Percentiles rank a stretch among this genome's conserved stretches.
These are phyloP conservation scores for Numenius arquata DNA, from an alignment of 2,113 vertebrate genomes.

Conservation along the genomic window DNA sequence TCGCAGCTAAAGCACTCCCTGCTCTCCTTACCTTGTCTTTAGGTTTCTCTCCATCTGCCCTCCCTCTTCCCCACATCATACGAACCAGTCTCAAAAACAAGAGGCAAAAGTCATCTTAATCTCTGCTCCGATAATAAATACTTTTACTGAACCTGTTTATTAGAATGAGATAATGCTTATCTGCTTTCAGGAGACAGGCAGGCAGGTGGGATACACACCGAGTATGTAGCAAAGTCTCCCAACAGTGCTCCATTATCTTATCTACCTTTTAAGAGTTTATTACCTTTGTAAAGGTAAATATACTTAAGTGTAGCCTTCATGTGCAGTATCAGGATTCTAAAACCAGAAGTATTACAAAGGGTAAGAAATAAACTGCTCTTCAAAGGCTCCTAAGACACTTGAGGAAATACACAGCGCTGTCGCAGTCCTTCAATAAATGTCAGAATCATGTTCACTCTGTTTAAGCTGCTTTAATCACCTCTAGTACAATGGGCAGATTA, in stretches of 20 bases:
- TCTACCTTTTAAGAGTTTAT: neutral
- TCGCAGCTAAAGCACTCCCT: accelerated
- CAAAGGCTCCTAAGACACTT: neutral
- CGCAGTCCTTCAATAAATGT: neutral
- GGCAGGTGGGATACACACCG: neutral
- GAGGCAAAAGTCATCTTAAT: neutral
- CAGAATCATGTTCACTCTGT: neutral
- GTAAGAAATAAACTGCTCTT: neutral
- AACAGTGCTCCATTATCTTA: neutral
- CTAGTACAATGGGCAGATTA: neutral
- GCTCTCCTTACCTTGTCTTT: neutral
- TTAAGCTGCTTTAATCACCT: neutral
- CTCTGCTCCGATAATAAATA: neutral
- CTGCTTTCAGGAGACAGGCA: neutral
- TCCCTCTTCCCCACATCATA: neutral
- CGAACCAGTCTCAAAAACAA: neutral
- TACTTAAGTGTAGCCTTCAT: neutral
- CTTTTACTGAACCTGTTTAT: neutral
- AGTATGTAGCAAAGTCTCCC: neutral
- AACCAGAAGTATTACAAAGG: neutral
- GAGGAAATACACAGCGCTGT: neutral
- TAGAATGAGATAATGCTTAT: neutral
- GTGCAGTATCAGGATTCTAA: neutral
- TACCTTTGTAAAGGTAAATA: neutral
- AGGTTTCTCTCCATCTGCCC: neutral